Conservation (phyloP, 37 sponge, comb jelly and placozoan species). For the Halichondria panicea region DNA sequence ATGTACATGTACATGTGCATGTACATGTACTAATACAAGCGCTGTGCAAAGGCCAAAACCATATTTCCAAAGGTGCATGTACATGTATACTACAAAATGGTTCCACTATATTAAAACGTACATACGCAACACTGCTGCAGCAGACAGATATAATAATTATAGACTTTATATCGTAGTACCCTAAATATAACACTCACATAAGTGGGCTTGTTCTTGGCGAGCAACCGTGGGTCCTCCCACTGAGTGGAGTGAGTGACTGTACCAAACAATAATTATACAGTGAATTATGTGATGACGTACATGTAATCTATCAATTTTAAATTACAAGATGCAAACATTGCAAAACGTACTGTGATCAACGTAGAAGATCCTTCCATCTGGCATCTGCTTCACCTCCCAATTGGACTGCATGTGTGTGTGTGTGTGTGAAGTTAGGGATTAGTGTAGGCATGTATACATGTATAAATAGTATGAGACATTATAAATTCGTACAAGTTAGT, state of each 20-base stretch:
- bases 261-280: too few species aligned
- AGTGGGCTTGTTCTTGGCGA: slow-evolving; percentile 57
- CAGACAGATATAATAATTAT: not conserved
- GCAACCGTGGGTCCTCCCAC: slow-evolving; percentile 89
- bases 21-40: too few species aligned
- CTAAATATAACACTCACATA: slow-evolving; percentile 44
- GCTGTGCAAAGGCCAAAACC: too few species aligned
- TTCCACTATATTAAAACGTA: too few species aligned
- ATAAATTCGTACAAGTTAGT: too few species aligned
- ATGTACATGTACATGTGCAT: too few species aligned
- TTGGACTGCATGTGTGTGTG: slow-evolving; percentile 73
- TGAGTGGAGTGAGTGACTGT: slow-evolving; percentile 82
- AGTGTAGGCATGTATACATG: too few species aligned
- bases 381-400: slow-evolving; percentile 86
- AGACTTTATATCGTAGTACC: not conserved
- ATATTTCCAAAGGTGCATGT: too few species aligned
- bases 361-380: slow-evolving; percentile 82
- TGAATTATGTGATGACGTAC: not conserved
- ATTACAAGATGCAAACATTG: not conserved
- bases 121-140: too few species aligned
- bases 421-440: too few species aligned
- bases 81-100: too few species aligned
- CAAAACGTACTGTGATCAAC: slow-evolving; percentile 87
- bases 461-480: too few species aligned
- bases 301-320: not conserved